Evolutionary conservation across 2,797 vertebrate genomes (phyloP), one percentile per base, ranked within the genome.

Genomic region (Hypotaenidia okinawae): DNA sequence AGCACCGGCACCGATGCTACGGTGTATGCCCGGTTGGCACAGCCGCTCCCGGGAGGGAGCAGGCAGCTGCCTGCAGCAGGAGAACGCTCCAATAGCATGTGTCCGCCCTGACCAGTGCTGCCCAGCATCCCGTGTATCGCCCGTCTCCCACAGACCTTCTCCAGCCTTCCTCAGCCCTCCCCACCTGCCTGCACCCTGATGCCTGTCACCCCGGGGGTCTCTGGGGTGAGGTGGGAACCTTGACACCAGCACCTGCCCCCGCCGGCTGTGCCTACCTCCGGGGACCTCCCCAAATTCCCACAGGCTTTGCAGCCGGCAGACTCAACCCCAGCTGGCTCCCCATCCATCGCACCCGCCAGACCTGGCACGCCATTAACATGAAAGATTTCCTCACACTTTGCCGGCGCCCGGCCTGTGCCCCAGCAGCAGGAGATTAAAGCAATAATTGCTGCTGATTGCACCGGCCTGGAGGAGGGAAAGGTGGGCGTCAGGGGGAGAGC

Each of bases 371-470:
- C 96, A 97, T 97, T 98, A 98, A 97, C 96, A 92, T 97, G 97
- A 97, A 98, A 97, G 97, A 98, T 97, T 97, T 97, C 95, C 97
- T 97, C n/a, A 10, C 94, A 90, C 97, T 98, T 98, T 90, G 95
- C 96, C 96, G 94, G 96, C 24, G 51, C 91, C 96, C 89, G 35
- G 97, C 96, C 97, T 96, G 94, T 22, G 63, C 86, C 89, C 96
- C 35, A 72, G 97, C 97, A 98, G 98, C 98, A 98, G 97, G 97
- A 98, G 98, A 98, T 98, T 98, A 98, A 97, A 97, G 97, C 96
- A 96, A 94, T 98, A 98, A 98, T 97, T 97, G 97, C 97, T 96
- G 94, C 97, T 98, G 98, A 98, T 98, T 97, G 97, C 66, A 67
- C 87, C 52, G 82, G 97, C 93, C 96, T 92, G 94, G 98, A 97